Percentiles rank a stretch among this genome's conserved stretches.
Conservation (phyloP, 2,797 vertebrate species). For the Tapirus indicus region DNA sequence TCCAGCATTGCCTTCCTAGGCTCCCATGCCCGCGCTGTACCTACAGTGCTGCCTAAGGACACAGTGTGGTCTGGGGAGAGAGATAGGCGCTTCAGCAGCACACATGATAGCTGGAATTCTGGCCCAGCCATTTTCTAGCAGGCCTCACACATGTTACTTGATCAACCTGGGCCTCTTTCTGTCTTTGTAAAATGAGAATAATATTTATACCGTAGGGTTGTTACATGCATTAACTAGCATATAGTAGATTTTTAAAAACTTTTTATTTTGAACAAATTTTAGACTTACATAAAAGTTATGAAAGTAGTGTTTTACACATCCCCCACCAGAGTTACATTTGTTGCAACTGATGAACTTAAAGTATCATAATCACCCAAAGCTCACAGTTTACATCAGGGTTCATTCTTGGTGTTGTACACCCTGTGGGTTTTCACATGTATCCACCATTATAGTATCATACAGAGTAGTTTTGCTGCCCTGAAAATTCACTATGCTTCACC, state of each 20-base stretch:
- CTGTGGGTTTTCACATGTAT: neutral
- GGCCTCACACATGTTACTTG: neutral
- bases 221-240: neutral
- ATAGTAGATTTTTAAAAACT: neutral
- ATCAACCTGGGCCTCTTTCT: neutral
- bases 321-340: neutral
- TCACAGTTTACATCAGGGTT: neutral
- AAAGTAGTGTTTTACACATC: neutral
- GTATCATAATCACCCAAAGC: neutral
- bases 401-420: neutral
- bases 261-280: constrained; percentile 31
- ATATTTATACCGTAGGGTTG: neutral
- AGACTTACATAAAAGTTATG: neutral
- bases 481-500: neutral
- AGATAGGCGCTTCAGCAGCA: neutral
- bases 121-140: neutral
- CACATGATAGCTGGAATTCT: neutral
- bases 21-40: rapidly evolving
- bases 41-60: neutral
- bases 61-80: neutral
- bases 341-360: neutral
- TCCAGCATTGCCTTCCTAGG: neutral
- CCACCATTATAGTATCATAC: neutral
- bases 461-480: neutral
- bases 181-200: neutral